phyloP scores from a whole-genome alignment of 1,140 invertebrate genomes.

The Caligus rogercresseyi region DNA sequence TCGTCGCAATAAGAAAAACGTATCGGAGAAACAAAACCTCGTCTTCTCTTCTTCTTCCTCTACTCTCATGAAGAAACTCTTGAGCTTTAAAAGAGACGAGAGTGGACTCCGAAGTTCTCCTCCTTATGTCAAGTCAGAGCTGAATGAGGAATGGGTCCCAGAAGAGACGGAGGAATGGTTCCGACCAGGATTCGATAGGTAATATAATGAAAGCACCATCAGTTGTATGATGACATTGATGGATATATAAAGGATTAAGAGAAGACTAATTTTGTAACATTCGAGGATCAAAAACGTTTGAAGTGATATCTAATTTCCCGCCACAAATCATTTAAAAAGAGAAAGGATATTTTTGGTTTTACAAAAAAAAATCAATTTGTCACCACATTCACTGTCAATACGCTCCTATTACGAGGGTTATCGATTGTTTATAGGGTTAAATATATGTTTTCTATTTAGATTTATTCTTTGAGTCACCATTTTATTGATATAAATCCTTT shows the following conservation, averaged over 20 bases:
- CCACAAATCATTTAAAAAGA: neutral
- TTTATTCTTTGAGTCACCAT: no score
- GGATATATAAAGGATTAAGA: no score
- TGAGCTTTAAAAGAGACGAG: neutral
- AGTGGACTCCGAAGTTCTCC: neutral
- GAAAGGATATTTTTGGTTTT: neutral
- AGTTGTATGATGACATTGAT: no score
- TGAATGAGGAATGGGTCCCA: neutral
- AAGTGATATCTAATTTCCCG: neutral
- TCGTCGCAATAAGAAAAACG: neutral
- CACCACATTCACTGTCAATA: no score
- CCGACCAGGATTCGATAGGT: neutral
- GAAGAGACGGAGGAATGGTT: neutral
- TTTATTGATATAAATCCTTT: no score
- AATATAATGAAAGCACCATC: no score
- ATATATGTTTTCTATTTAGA: no score
- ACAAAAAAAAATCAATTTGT: no score
- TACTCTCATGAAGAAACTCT: neutral
- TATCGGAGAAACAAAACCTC: neutral
- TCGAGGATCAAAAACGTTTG: neutral
- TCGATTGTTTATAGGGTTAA: no score
- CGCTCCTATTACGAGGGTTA: no score
- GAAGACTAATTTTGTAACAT: neutral
- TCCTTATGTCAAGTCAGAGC: neutral
- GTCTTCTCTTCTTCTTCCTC: neutral